phyloP scores from a whole-genome alignment of 2,888 invertebrate species.

The Ceramica pisi region DNA sequence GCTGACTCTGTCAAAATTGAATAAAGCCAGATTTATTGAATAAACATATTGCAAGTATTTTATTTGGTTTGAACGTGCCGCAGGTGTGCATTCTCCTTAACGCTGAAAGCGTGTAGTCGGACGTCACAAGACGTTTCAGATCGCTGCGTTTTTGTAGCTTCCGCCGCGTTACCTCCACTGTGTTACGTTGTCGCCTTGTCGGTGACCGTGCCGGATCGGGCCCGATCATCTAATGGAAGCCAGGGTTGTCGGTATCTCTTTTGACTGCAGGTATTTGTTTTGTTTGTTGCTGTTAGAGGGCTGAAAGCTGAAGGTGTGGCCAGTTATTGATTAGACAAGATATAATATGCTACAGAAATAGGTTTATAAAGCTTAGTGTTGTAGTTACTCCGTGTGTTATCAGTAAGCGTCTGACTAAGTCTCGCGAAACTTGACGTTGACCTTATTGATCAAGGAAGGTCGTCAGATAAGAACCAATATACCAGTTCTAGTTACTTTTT shows the following conservation, averaged over 20 bases:
- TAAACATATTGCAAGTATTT: too few species aligned
- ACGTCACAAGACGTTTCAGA: slow-evolving; percentile 39
- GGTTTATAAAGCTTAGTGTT: neutral
- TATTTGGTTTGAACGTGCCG: too few species aligned
- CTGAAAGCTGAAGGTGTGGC: neutral
- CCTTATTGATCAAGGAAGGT: neutral
- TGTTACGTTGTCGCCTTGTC: neutral
- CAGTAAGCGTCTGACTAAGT: too few species aligned
- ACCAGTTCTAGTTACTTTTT: too few species aligned
- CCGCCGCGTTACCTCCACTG: slow-evolving; percentile 33
- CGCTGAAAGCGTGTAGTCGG: slow-evolving; percentile 15
- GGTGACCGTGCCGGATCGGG: neutral
- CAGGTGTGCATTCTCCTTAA: slow-evolving; percentile 11
- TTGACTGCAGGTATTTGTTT: neutral
- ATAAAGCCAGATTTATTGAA: too few species aligned
- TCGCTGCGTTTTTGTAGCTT: slow-evolving; percentile 39
- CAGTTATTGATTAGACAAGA: neutral
- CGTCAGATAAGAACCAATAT: too few species aligned
- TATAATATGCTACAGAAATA: neutral
- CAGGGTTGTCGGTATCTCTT: neutral
- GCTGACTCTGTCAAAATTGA: too few species aligned
- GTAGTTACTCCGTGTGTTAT: neutral
- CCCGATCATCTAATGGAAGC: slow-evolving; percentile 27
- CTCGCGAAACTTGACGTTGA: too few species aligned
- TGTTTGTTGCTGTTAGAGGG: neutral